Evolutionary conservation across 2,797 vertebrate genomes (phyloP).

Genomic region (Cuniculus paca): DNA sequence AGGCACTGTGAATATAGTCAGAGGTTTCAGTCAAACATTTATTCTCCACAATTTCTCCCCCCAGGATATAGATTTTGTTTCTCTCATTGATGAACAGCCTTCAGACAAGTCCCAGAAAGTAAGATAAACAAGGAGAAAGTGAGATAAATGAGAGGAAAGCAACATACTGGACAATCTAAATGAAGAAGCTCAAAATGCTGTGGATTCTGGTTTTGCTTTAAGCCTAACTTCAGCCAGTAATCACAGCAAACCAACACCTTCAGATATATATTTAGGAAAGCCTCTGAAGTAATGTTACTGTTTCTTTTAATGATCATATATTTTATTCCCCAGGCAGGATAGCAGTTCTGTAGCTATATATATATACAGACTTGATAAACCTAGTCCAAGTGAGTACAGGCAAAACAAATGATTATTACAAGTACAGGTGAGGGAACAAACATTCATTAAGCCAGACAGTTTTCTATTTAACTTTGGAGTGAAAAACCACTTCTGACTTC

Average conservation of each 20-base stretch:
- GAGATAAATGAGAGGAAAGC: background rate
- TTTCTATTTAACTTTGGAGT: background rate
- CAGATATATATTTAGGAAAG: background rate
- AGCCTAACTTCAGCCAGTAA: background rate
- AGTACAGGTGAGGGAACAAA: background rate
- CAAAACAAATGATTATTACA: background rate
- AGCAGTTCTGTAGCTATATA: accelerated
- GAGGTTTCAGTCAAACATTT: conserved; percentile 40
- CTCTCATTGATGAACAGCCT: conserved; percentile 40
- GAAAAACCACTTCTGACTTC: background rate
- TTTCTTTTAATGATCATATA: background rate
- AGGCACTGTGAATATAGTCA: conserved; percentile 4
- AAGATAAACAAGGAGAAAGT: conserved; percentile 27
- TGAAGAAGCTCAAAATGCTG: conserved; percentile 9
- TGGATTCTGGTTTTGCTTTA: background rate
- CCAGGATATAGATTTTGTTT: background rate
- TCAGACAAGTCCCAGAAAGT: conserved; percentile 29
- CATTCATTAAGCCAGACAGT: background rate
- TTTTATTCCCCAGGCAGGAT: background rate
- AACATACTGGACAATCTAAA: background rate
- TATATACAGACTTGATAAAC: background rate
- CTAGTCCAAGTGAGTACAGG: background rate
- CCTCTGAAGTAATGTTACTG: background rate
- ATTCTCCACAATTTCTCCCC: background rate
- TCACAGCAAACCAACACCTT: background rate